phyloP scores from a whole-genome alignment of 2,113 vertebrate genomes.

The Chauna torquata region DNA sequence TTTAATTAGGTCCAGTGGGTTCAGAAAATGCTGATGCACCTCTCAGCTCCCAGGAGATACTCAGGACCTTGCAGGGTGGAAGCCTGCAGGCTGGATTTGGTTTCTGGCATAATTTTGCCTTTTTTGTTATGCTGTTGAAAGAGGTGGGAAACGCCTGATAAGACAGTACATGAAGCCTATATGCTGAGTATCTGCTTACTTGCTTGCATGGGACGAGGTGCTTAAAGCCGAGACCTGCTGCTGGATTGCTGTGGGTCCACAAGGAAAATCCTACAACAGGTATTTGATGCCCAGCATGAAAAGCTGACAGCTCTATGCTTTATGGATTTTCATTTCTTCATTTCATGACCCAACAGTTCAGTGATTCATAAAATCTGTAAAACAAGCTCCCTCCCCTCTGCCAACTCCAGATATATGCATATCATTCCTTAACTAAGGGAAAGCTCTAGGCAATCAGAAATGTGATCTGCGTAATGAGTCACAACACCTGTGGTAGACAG shows the following conservation, averaged over 20 bases:
- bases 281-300: not conserved
- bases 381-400: not conserved
- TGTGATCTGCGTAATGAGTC: not conserved
- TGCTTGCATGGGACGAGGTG: not conserved
- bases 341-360: constrained; percentile 10
- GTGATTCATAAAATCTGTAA: constrained; percentile 16
- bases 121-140: not conserved
- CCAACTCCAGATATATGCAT: constrained; percentile 9
- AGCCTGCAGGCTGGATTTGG: not conserved
- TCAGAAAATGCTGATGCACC: not conserved
- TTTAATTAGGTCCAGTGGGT: not conserved
- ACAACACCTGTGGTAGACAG: not conserved
- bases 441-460: not conserved
- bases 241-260: not conserved
- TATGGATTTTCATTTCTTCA: not conserved
- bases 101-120: not conserved
- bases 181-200: not conserved
- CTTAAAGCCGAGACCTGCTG: not conserved
- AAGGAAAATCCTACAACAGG: not conserved
- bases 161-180: not conserved
- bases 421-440: not conserved
- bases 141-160: not conserved
- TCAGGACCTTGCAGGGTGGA: not conserved
- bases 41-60: not conserved
- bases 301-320: not conserved